Percentiles rank a stretch among this genome's conserved stretches.
These are phyloP conservation scores for Muntiacus muntjak DNA, from an alignment of 2,113 vertebrate genomes.

Conservation along the genomic window DNA sequence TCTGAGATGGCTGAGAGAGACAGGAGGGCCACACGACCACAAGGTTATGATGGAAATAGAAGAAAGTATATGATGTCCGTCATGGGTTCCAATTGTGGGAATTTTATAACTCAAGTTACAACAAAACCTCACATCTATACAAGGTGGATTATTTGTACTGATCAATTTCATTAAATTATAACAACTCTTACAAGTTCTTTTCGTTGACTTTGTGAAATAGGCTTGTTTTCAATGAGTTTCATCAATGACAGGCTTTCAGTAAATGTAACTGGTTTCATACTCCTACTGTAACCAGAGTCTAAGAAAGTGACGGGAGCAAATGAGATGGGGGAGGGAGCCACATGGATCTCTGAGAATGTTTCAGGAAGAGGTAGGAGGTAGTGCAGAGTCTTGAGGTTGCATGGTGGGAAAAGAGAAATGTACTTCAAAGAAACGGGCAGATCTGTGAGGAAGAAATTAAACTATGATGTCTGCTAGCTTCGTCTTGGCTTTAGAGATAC, in stretches of 20 bases:
- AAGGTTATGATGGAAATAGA: neutral
- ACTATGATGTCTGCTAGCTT: neutral
- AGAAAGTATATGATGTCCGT: neutral
- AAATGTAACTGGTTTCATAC: neutral
- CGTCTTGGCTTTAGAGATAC: neutral
- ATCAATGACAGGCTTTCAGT: neutral
- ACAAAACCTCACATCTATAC: neutral
- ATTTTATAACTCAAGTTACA: neutral
- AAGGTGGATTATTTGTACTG: neutral
- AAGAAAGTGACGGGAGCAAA: neutral
- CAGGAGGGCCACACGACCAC: no score
- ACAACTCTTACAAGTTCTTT: neutral
- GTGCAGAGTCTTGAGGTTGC: neutral
- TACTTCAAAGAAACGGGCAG: neutral
- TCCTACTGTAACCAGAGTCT: neutral
- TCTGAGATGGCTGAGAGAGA: neutral
- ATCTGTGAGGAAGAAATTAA: neutral
- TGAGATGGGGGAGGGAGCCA: no score
- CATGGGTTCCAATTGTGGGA: neutral
- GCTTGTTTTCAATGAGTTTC: neutral
- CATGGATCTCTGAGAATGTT: neutral
- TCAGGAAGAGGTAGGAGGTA: neutral
- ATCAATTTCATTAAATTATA: conserved; percentile 24
- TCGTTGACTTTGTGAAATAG: neutral
- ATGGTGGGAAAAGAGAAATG: neutral